Conservation (phyloP, 2,113 vertebrate species). For the Brachyhypopomus occidentalis region DNA sequence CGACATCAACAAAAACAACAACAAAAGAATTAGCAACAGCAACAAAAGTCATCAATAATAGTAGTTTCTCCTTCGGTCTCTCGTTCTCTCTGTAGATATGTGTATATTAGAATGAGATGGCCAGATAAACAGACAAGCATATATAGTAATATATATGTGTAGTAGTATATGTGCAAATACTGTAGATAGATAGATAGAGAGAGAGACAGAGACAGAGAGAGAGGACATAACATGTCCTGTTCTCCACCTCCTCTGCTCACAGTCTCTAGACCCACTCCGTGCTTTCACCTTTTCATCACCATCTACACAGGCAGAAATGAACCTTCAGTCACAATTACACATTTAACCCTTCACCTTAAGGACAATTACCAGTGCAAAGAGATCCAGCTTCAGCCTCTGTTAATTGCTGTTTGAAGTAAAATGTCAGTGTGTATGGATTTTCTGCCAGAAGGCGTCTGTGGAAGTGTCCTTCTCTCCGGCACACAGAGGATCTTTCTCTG, state of each 20-base stretch:
- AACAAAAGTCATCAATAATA: background rate
- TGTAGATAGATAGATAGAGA: background rate
- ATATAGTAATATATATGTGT: no score
- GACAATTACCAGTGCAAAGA: conserved; percentile 69
- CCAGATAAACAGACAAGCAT: no score
- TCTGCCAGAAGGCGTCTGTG: conserved; percentile 72
- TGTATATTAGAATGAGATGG: no score
- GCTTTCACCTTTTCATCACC: conserved; percentile 46
- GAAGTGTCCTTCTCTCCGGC: conserved; percentile 70
- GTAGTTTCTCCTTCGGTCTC: background rate
- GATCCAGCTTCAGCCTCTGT: conserved; percentile 66
- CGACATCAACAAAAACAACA: conserved; percentile 24
- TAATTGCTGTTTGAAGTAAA: conserved; percentile 78
- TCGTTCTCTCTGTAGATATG: background rate
- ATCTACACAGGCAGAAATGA: conserved; percentile 51
- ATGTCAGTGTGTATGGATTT: conserved; percentile 79
- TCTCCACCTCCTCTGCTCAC: conserved; percentile 8
- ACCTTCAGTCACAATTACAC: conserved; percentile 62
- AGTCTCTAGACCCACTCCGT: background rate
- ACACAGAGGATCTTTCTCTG: conserved; percentile 66
- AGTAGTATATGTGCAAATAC: no score
- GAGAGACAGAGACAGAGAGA: conserved; percentile 7
- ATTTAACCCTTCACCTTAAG: conserved; percentile 68
- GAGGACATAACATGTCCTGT: conserved; percentile 25
- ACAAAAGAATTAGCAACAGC: background rate